Conservation (phyloP, 2,888 invertebrate species). For the Trypoxylon attenuatum region DNA sequence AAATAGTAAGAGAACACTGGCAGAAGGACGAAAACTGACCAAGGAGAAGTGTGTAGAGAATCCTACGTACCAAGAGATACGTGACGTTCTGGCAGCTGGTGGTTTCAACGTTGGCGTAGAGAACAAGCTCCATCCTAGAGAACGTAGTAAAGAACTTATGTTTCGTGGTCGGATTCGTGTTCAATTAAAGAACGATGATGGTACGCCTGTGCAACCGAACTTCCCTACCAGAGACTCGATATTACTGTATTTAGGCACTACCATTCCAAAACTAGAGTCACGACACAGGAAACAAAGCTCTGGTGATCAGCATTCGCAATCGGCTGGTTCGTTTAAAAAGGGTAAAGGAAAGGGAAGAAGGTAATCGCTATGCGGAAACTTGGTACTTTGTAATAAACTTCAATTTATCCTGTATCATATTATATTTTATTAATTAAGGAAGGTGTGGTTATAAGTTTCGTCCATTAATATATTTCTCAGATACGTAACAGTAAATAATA, state of each 20-base stretch:
- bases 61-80: constrained; percentile 95
- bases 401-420: too few relatives aligned
- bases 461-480: too few relatives aligned
- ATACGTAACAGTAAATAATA: too few relatives aligned
- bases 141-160: constrained; percentile 91
- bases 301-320: constrained; percentile 68
- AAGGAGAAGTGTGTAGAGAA: constrained; percentile 94
- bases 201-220: constrained; percentile 82
- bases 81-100: constrained; percentile 90
- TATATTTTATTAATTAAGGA: too few relatives aligned
- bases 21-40: constrained; percentile 90
- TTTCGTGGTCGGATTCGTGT: constrained; percentile 93
- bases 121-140: constrained; percentile 93
- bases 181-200: constrained; percentile 94
- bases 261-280: constrained; percentile 93
- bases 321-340: constrained; percentile 66
- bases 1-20: constrained; percentile 93
- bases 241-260: constrained; percentile 85
- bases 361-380: too few relatives aligned
- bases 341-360: constrained; percentile 75
- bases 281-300: constrained; percentile 79
- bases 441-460: too few relatives aligned
- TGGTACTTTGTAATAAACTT: too few relatives aligned
- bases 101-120: constrained; percentile 92
- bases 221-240: constrained; percentile 87